A percentile compares a stretch with the other conserved stretches of the same genome.
These are phyloP conservation scores for Sitta europaea DNA, from an alignment of 2,113 vertebrate species.

Conservation along the genomic window DNA sequence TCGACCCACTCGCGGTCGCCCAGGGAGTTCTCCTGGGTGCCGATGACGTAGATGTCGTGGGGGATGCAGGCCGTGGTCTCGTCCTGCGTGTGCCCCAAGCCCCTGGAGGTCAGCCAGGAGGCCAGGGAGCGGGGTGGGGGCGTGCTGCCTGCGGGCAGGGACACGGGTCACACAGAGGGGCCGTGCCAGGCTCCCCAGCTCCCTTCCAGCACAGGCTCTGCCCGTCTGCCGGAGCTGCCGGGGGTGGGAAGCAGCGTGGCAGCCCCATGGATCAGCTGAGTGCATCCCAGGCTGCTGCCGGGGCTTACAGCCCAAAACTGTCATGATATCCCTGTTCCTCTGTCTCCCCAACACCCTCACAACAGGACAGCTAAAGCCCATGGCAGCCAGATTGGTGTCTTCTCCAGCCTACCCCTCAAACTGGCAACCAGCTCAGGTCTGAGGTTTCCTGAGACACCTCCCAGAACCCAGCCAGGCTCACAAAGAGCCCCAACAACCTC, in stretches of 20 bases:
- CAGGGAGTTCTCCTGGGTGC: slow-evolving; percentile 88
- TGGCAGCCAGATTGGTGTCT: fast-evolving
- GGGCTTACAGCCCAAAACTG: background rate
- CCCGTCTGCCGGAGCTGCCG: fast-evolving
- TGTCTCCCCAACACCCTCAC: fast-evolving
- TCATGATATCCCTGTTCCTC: background rate
- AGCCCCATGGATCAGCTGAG: fast-evolving
- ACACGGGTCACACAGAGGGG: fast-evolving
- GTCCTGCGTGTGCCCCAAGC: slow-evolving; percentile 77
- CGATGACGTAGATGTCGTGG: slow-evolving; percentile 84
- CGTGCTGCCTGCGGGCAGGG: slow-evolving; percentile 68
- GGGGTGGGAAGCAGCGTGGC: fast-evolving
- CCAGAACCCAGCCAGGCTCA: background rate
- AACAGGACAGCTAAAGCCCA: fast-evolving
- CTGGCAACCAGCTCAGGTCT: background rate
- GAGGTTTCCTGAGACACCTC: background rate
- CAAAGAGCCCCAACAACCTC: fast-evolving
- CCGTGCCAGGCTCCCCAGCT: fast-evolving
- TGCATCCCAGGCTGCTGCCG: background rate
- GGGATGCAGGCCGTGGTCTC: slow-evolving; percentile 74
- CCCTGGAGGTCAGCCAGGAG: slow-evolving; percentile 83
- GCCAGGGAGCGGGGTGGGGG: slow-evolving; percentile 78
- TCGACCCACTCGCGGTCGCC: slow-evolving; percentile 88
- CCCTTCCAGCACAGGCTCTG: background rate
- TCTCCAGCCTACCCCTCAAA: background rate